A percentile compares a stretch with the other conserved stretches of the same genome.
These are phyloP conservation scores for Mamestra brassicae DNA, from an alignment of 2,888 invertebrate species.

Conservation along the genomic window DNA sequence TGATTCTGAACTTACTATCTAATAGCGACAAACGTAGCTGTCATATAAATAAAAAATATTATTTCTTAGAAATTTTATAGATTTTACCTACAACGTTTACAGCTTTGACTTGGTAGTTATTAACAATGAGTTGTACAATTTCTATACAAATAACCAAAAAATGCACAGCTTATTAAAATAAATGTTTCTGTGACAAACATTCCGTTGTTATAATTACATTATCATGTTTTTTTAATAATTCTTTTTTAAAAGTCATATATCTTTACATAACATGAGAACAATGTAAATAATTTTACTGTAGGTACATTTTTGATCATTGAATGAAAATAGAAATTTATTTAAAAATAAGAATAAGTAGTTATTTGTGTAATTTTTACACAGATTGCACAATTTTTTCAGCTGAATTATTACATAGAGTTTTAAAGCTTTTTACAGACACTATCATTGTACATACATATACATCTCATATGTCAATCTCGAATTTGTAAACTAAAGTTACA, in stretches of 20 bases:
- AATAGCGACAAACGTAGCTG: background rate
- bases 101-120: background rate
- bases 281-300: slow-evolving; percentile 35
- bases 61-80: background rate
- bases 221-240: background rate
- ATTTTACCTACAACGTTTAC: background rate
- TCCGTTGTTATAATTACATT: background rate
- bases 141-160: background rate
- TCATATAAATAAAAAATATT: background rate
- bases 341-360: slow-evolving; percentile 36
- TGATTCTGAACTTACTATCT: background rate
- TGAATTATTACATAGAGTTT: slow-evolving; percentile 48
- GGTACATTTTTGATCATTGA: slow-evolving; percentile 8
- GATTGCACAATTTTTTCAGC: slow-evolving; percentile 52
- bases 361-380: slow-evolving; percentile 59
- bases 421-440: slow-evolving; percentile 70
- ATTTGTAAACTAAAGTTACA: slow-evolving; percentile 73
- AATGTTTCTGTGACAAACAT: background rate
- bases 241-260: background rate
- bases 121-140: background rate
- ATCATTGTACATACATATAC: slow-evolving; percentile 68
- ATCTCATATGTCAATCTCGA: slow-evolving; percentile 70
- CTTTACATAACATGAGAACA: slow-evolving; percentile 19
- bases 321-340: slow-evolving; percentile 25
- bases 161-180: background rate